phyloP scores from a whole-genome alignment of 2,797 vertebrate genomes.

The Catamblyrhynchus diadema region DNA sequence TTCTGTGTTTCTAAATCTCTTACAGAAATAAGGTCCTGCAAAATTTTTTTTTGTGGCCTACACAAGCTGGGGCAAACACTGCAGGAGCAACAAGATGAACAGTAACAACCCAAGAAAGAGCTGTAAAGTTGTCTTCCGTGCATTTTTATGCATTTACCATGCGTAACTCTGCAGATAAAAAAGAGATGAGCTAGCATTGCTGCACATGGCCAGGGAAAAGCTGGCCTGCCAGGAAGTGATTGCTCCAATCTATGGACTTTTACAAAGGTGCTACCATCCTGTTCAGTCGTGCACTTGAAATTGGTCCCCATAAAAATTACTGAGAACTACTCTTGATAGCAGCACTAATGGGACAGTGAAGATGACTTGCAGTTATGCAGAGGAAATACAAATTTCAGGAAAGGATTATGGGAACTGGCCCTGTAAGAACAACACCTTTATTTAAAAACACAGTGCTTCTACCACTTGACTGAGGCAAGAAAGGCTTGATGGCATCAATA shows the following conservation, averaged over 20 bases:
- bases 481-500: background rate
- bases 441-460: background rate
- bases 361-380: background rate
- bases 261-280: too few species aligned
- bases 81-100: background rate
- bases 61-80: accelerated
- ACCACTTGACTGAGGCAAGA: background rate
- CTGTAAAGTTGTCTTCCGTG: background rate
- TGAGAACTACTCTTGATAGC: background rate
- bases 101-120: background rate
- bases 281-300: background rate
- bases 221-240: background rate
- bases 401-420: background rate
- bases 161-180: background rate
- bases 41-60: background rate
- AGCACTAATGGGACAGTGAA: background rate
- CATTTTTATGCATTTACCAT: background rate
- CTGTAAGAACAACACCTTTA: background rate
- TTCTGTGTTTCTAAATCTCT: background rate
- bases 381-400: background rate
- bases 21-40: background rate
- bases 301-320: background rate
- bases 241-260: background rate
- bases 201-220: background rate
- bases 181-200: accelerated